phyloP scores from a whole-genome alignment of 2,113 vertebrate genomes.

The Tragelaphus strepsiceros region DNA sequence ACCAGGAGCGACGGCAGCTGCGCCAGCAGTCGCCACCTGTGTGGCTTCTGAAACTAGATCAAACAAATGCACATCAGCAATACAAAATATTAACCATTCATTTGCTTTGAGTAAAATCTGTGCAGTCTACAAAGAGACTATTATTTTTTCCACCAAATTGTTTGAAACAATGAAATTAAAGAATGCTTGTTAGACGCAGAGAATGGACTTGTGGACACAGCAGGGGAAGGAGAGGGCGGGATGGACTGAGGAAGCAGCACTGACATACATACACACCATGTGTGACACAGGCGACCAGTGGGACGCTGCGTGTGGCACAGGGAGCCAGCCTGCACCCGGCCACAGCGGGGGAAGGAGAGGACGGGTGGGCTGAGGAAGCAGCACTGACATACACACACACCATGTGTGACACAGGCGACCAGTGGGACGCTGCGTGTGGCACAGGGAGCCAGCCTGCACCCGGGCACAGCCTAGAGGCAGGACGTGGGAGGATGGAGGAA shows the following conservation, averaged over 20 bases:
- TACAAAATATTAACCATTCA: not conserved
- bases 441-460: not conserved
- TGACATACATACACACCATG: not conserved
- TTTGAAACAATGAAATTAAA: slow-evolving; percentile 39
- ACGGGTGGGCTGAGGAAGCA: not conserved
- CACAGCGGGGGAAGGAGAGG: not conserved
- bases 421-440: not conserved
- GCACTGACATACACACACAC: not conserved
- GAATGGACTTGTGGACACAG: not conserved
- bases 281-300: not conserved
- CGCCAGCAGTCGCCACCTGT: slow-evolving; percentile 56
- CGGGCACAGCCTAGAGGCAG: not conserved
- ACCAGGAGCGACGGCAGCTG: not conserved
- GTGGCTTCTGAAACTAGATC: slow-evolving; percentile 76
- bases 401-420: not conserved
- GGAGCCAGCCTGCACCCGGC: not conserved
- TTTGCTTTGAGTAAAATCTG: slow-evolving; percentile 13
- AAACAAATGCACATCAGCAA: slow-evolving; percentile 35
- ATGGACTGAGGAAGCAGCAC: not conserved
- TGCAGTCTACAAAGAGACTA: not conserved
- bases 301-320: not conserved
- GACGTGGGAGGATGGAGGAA: not conserved
- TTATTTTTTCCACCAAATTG: slow-evolving; percentile 14
- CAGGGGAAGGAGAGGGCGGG: not conserved
- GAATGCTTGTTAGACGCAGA: not conserved